Evolutionary conservation across 2,113 vertebrate species (phyloP).

Genomic region (Ciconia stormi): DNA sequence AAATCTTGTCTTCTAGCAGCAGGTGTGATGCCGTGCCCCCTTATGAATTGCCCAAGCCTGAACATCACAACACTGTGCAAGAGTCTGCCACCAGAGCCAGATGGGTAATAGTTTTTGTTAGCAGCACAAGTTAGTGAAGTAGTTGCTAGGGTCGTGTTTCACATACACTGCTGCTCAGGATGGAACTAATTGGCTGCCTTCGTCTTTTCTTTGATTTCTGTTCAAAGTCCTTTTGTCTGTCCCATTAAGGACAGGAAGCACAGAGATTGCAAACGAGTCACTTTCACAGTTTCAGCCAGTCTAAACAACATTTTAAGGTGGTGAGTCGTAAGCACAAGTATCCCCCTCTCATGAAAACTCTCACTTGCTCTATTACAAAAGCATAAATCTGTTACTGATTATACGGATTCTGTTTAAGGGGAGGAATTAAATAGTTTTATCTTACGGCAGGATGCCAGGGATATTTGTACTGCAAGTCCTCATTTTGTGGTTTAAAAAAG

Average conservation of each 20-base stretch:
- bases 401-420: conserved; percentile 2
- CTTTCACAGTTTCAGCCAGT: background rate
- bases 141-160: background rate
- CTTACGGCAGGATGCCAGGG: background rate
- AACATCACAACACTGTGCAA: background rate
- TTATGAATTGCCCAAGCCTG: background rate
- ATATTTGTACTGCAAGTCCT: conserved; percentile 22
- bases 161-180: background rate
- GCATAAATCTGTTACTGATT: conserved; percentile 32
- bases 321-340: background rate
- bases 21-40: background rate
- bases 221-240: background rate
- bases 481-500: background rate
- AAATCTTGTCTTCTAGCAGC: background rate
- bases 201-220: background rate
- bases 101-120: background rate
- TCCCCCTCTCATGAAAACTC: background rate
- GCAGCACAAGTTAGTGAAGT: background rate
- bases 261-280: background rate
- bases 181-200: background rate
- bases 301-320: background rate
- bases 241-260: background rate
- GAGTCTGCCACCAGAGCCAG: background rate
- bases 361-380: background rate
- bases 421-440: background rate